A percentile compares a stretch with the other conserved stretches of the same genome.
Conservation (phyloP, 2,888 invertebrate species). For the Iselma pallidipennis region DNA sequence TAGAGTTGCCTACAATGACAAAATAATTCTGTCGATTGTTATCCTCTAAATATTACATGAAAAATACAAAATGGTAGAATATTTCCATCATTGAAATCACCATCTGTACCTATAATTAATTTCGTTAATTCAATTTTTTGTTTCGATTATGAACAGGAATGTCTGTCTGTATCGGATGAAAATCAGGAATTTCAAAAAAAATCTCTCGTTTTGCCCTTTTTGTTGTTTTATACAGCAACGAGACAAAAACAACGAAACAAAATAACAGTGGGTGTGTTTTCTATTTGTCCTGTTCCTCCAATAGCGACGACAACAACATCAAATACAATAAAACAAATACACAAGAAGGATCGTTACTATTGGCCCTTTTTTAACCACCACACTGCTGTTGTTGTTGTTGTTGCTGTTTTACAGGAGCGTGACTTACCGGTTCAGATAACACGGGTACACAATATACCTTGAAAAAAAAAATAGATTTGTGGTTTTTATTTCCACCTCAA, state of each 20-base stretch:
- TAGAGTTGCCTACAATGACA: background rate
- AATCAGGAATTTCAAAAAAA: background rate
- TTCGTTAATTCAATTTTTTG: background rate
- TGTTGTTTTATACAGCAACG: background rate
- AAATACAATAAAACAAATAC: conserved; percentile 46
- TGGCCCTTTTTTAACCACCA: conserved; percentile 28
- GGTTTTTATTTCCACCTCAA: background rate
- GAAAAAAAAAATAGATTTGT: conserved; percentile 16
- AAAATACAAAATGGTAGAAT: too few relatives aligned
- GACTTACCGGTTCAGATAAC: conserved; percentile 38
- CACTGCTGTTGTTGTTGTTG: background rate
- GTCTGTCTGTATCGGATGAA: too few relatives aligned
- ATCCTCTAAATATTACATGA: too few relatives aligned
- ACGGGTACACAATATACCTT: conserved; percentile 16
- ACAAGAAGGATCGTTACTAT: conserved; percentile 32
- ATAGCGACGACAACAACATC: conserved; percentile 44
- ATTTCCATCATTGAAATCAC: background rate
- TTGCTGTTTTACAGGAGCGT: conserved; percentile 26
- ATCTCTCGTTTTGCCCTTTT: background rate
- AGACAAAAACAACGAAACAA: conserved; percentile 25
- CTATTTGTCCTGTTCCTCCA: conserved; percentile 36
- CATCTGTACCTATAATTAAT: background rate
- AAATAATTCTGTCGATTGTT: too few relatives aligned
- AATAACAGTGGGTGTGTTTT: conserved; percentile 41
- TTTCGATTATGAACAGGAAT: too few relatives aligned